Base-by-base conservation (phyloP, 2,888 invertebrate genomes). In the Rhingia campestris region DNA sequence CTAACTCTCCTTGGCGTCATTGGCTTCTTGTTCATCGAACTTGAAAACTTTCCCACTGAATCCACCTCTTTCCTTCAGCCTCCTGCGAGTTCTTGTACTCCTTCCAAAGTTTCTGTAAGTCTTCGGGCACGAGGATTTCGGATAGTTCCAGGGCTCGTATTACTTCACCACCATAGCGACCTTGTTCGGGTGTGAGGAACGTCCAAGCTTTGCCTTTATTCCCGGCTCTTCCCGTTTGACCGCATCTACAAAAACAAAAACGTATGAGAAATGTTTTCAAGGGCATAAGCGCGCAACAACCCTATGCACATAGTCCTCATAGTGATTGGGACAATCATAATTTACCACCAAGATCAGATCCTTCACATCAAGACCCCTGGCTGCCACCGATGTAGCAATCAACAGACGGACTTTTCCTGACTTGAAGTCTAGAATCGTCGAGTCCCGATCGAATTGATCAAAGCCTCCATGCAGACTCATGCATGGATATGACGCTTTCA, bases 251-350 rank as follows among this genome's bases (percentile, higher is more conserved):
- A 12, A 32, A n/a, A 22, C 22, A 22, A 22, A 22, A 4, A 32
- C 32, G 3, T 3, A 3, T 14, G 6, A 30, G 0, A 59, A 4
- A 6, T 4, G 2, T 30, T 10, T 4, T 9, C 7, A 14, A 37
- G 4, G 9, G 3, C 6, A 30, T 7, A 2, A 3, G 12, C 10
- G 3, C 22, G 6, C 37, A 22, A 77, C 87, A 86, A 86, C 93
- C 94, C 94, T 92, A 91, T 99, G 99, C 22, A 99, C 99, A 91
- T 99, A 99, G 91, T 99, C 99, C 92, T 99, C 99, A 89, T 99
- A 99, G 91, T 99, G 99, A 92, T 99, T 99, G 0, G 99, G 99
- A 89, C 98, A 99, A 92, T 99, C 99, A 91, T 98, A 99, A 92
- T 99, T 99, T 10, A 99, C 96, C 2, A 99, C 99, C 37, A 99